A percentile compares a stretch with the other conserved stretches of the same genome.
Evolutionary conservation across 2,888 invertebrate genomes (phyloP).

Genomic region (Tetragonula carbonaria): DNA sequence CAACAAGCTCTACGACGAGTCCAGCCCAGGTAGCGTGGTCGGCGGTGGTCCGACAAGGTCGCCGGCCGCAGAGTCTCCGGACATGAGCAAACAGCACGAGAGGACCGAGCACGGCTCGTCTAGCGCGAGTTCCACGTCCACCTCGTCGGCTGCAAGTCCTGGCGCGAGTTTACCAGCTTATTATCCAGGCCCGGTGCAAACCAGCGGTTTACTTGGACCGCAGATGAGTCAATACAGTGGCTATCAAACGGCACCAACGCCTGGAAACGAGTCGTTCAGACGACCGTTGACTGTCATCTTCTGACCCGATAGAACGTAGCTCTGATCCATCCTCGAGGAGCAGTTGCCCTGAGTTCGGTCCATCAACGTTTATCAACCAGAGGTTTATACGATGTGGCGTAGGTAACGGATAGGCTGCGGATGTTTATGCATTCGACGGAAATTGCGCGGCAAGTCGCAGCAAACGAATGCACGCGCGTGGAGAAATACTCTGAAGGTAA

Average conservation of each 20-base stretch:
- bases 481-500: too few species aligned
- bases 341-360: conserved; percentile 45
- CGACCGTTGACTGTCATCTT: conserved; percentile 92
- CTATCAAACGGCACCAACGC: conserved; percentile 85
- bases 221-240: conserved; percentile 89
- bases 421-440: background rate
- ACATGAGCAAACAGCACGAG: conserved; percentile 76
- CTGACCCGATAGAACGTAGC: conserved; percentile 89
- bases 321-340: conserved; percentile 72
- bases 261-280: conserved; percentile 88
- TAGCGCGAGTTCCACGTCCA: conserved; percentile 84
- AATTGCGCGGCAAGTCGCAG: too few species aligned
- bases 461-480: too few species aligned
- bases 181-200: conserved; percentile 80
- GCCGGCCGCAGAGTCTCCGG: conserved; percentile 85
- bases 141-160: conserved; percentile 86
- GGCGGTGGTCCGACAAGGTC: conserved; percentile 84
- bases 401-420: background rate
- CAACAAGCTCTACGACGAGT: conserved; percentile 87
- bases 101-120: conserved; percentile 78
- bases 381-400: background rate
- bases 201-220: conserved; percentile 85
- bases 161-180: conserved; percentile 83
- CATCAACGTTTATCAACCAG: background rate
- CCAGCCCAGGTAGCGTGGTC: conserved; percentile 84